Evolutionary conservation across 2,113 vertebrate genomes (phyloP), one percentile per base, ranked within the genome.

Genomic region (Pongo pygmaeus): DNA sequence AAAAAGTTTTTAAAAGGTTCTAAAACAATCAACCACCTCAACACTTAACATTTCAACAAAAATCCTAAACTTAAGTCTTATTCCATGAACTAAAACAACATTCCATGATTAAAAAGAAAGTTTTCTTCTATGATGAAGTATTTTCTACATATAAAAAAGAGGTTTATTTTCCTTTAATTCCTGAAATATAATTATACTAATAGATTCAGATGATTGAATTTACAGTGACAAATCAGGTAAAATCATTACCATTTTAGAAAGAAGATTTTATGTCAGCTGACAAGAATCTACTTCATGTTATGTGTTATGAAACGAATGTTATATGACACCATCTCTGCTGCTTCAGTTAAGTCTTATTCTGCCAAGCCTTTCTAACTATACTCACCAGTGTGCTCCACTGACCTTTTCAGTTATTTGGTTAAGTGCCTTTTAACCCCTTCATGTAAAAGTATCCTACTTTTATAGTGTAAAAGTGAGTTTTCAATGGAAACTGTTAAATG

Each of bases 301-400:
- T 61, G 32, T 32, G 2, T 94, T 94, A 22, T 85, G 70, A 97
- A 96, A 69, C 27, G 20, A 84, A 80, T 67, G 32, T 93, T 97
- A 93, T 95, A 97, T 95, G 92, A 96, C 67, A 91, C 86, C 38
- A 84, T 86, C 81, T 96, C 87, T 96, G 81, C 75, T 97, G 46
- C 25, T 93, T 92, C 57, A 96, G 75, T 94, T 96, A 98, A 91
- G 90, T n/a, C 70, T 81, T 55, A 30, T 25, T 84, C 93, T 97
- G 93, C 89, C 91, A 97, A 81, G 3, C 67, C 96, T 84, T 64
- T 81, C 94, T 74, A 84, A 96, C n/a, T 78, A 52, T 86, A 79
- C 89, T 96, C 97, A 96, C 14, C 75, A 30, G 80, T 75, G 22
- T 96, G 69, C 50, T 90, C 75, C 84, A 57, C 12, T 57, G 84